Conservation (phyloP, 2,888 invertebrate species). For the Crepidodera aurea region DNA sequence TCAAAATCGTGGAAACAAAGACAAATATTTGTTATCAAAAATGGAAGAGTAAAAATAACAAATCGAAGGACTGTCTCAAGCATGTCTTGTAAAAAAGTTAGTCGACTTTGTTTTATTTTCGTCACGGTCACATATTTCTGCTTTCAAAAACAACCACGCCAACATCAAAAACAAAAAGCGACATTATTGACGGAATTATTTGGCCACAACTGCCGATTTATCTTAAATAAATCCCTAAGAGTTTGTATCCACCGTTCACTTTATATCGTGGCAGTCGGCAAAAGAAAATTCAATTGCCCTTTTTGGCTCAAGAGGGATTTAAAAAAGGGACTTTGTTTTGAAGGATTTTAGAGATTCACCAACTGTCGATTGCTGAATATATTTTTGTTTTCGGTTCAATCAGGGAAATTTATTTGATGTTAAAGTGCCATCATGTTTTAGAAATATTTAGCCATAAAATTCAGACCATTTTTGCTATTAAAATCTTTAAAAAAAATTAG, state of each 20-base stretch:
- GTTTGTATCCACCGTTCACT: constrained; percentile 4
- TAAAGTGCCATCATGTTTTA: not conserved
- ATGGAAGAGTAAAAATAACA: no score
- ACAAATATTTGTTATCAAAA: no score
- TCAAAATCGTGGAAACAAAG: no score
- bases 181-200: constrained; percentile 24
- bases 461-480: no score
- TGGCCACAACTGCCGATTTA: constrained; percentile 20
- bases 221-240: constrained; percentile 15
- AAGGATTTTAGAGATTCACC: constrained; percentile 38
- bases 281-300: constrained; percentile 36
- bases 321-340: constrained; percentile 10
- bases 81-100: not conserved
- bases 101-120: not conserved
- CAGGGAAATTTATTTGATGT: constrained; percentile 32
- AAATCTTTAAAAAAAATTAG: no score
- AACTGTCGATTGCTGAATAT: constrained; percentile 42
- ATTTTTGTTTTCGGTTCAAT: constrained; percentile 42
- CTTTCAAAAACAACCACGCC: not conserved
- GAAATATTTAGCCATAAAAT: no score
- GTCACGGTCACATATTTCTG: not conserved
- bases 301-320: constrained; percentile 18
- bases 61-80: no score
- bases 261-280: constrained; percentile 21
- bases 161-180: constrained; percentile 17